These are phyloP conservation scores for Tanypteryx hageni DNA, from an alignment of 2,888 invertebrate species.

Conservation along the genomic window DNA sequence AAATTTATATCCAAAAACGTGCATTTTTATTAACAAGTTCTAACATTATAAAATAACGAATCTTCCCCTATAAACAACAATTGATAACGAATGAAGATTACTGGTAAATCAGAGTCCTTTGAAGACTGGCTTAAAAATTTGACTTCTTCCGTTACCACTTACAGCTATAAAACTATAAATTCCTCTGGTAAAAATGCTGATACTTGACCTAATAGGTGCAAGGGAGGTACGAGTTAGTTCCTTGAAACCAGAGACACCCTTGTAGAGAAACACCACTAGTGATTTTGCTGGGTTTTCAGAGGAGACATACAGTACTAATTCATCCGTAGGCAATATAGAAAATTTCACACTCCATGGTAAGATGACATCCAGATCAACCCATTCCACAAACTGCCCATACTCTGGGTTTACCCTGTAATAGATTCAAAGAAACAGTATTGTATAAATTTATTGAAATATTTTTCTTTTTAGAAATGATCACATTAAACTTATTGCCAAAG, in stretches of 20 bases:
- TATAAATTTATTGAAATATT: too few relatives aligned
- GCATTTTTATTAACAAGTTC: neutral
- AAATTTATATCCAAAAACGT: too few relatives aligned
- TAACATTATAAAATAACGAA: neutral
- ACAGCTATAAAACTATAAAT: constrained; percentile 44
- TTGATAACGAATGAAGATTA: too few relatives aligned
- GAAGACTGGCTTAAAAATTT: constrained; percentile 35
- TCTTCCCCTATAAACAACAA: too few relatives aligned
- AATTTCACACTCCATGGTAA: constrained; percentile 43
- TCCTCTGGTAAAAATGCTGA: neutral
- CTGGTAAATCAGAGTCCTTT: constrained; percentile 32
- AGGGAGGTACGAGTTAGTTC: constrained; percentile 41
- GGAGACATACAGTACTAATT: constrained; percentile 58
- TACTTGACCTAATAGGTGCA: neutral
- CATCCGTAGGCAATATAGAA: constrained; percentile 41
- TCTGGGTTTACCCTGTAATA: constrained; percentile 31
- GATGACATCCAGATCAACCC: constrained; percentile 22
- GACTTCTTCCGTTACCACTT: constrained; percentile 6
- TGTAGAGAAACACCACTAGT: constrained; percentile 34
- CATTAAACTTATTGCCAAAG: too few relatives aligned
- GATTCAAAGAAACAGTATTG: neutral
- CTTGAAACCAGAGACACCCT: constrained; percentile 59
- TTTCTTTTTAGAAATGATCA: too few relatives aligned
- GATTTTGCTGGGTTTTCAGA: constrained; percentile 35
- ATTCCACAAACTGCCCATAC: neutral